Evolutionary conservation across 2,888 invertebrate species (phyloP), one percentile per base, ranked within the genome.

Genomic region (Steromphala cineraria): DNA sequence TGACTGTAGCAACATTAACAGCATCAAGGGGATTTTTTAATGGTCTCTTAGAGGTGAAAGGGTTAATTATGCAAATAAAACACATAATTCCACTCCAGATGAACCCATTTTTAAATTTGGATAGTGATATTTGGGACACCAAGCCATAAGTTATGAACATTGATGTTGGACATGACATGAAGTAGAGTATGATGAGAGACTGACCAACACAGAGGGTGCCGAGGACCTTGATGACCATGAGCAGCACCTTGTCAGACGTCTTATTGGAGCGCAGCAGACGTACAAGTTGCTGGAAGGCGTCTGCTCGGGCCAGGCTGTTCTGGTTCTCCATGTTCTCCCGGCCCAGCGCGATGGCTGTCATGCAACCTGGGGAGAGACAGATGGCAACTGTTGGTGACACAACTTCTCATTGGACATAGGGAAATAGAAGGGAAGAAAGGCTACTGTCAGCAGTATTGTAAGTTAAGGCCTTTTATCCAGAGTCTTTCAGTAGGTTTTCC

Each of bases 121-220:
- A n/a, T n/a, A n/a, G n/a, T n/a, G n/a, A n/a, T n/a, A n/a, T n/a
- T n/a, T n/a, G n/a, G n/a, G n/a, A n/a, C n/a, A n/a, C n/a, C 7
- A 13, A 13, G 46, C 10, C 46, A 10, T 13, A 46, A 46, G 13
- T 13, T 46, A 46, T 46, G 46, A 46, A 46, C 46, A 46, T 1
- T 13, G 13, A 5, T 10, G 7, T 46, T 46, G 46, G 46, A 46
- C 46, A 46, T 10, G 46, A 46, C 13, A 4, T 46, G 1, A 5
- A 36, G 36, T 2, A 36, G 36, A 36, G 36, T 36, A 36, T 46
- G 19, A 62, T 71, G 15, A 46, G 53, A 46, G 10, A 84, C 91
- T 90, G 82, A 93, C 93, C 93, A 3, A 93, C 88, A 89, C 93
- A 93, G 31, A 93, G 89, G 62, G 91, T 91, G 77, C 93, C 93